Base-by-base conservation (phyloP, 2,888 invertebrate genomes). In the Himalopsyche japonica region DNA sequence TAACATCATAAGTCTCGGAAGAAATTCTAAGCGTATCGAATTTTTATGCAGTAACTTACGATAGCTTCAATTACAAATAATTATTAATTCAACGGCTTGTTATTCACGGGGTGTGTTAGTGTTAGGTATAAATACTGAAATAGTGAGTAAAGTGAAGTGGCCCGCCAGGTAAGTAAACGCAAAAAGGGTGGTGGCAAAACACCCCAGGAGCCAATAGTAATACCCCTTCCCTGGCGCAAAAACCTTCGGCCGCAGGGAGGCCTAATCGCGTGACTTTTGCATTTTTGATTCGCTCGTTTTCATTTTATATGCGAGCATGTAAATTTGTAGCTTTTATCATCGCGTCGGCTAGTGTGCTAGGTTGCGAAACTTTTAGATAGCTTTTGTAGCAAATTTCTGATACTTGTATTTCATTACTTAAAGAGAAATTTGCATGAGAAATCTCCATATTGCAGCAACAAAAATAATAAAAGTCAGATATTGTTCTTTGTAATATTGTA, bases 231-330 rank as follows among this genome's bases (percentile, higher is more conserved):
- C 8, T 77, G 32, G 43, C 37, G 37, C 43, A 18, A 77, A 43
- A 77, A 77, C 12, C 77, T 34, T n/a, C 77, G 37, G 77, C 77
- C 77, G 43, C 80, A 43, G 47, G 37, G 48, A 76, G 76, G 64
- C 48, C 47, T 64, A 64, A 84, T 85, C 83, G 85, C 85, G 81
- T 83, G 85, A 79, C 80, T 79, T 79, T 24, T 79, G 49, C 30
- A 47, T 85, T 82, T 82, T 81, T 81, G 79, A 85, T 83, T 84
- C 83, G 83, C 80, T 83, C 79, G 83, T 83, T 85, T 83, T 82
- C 85, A 47, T 83, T 85, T 85, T 85, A 85, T 82, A 85, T 78
- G 79, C 82, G 80, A 82, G 76, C 85, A 80, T 83, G 85, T 85
- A 85, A 85, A 83, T 85, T 84, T 79, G 70, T 82, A 83, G 80